These are phyloP conservation scores for Amblyjoppa proteus DNA, from an alignment of 2,888 invertebrate genomes.

Conservation along the genomic window DNA sequence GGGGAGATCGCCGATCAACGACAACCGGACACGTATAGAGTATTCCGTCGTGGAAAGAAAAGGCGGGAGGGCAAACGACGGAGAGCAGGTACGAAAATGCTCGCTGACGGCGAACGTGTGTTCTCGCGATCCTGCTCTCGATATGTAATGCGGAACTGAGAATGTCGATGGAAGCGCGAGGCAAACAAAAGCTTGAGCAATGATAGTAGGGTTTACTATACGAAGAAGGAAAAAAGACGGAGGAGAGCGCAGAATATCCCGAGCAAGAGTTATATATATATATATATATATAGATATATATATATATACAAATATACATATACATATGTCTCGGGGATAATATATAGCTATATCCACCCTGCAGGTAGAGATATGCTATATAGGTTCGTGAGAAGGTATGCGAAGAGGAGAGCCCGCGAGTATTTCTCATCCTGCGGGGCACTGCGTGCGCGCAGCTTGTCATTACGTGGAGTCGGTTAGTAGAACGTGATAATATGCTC, in stretches of 20 bases:
- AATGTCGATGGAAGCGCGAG: slow-evolving; percentile 1
- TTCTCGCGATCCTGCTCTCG: slow-evolving; percentile 1
- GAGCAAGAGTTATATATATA: background rate
- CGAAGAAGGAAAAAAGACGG: slow-evolving; percentile 6
- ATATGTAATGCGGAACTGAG: slow-evolving; percentile 39
- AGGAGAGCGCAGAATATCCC: slow-evolving; percentile 41
- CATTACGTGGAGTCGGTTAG: slow-evolving; percentile 73
- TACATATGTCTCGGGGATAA: slow-evolving; percentile 12
- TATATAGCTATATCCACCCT: slow-evolving; percentile 18
- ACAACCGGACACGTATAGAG: slow-evolving; percentile 12
- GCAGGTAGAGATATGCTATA: slow-evolving; percentile 22
- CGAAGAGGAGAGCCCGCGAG: slow-evolving; percentile 54
- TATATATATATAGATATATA: background rate
- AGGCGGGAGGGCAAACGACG: background rate
- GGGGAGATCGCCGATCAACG: slow-evolving; percentile 41
- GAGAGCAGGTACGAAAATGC: slow-evolving; percentile 25
- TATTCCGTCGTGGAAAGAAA: background rate
- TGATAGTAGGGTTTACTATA: background rate
- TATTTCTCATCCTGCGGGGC: slow-evolving; percentile 64
- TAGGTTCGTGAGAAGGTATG: slow-evolving; percentile 70
- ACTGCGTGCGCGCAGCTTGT: slow-evolving; percentile 68
- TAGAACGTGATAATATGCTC: slow-evolving; percentile 72
- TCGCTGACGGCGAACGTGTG: slow-evolving; percentile 8
- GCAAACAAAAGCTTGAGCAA: slow-evolving; percentile 7
- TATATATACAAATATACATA: background rate